Evolutionary conservation across 2,797 vertebrate species (phyloP).

Genomic region (Enteromius fasciolatus): DNA sequence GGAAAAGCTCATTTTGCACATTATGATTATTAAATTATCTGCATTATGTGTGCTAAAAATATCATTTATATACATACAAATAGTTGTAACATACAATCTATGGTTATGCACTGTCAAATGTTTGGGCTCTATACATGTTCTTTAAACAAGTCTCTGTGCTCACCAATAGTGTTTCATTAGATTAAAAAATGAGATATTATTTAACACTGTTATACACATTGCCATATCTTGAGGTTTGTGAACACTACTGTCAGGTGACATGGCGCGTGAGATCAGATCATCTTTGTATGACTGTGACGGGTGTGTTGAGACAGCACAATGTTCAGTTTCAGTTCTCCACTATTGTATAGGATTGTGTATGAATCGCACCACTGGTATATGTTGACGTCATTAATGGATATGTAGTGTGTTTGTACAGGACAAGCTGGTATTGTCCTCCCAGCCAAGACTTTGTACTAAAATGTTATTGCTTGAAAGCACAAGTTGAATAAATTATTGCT

Average conservation of each 20-base stretch:
- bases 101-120: background rate
- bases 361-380: background rate
- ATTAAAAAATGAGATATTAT: too few relatives aligned
- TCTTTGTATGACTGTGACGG: background rate
- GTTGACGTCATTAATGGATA: background rate
- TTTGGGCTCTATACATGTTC: background rate
- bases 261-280: background rate
- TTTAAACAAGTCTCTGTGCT: background rate
- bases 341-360: background rate
- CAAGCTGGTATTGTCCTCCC: slow-evolving; percentile 67
- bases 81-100: background rate
- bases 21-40: background rate
- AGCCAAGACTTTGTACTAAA: slow-evolving; percentile 19
- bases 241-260: background rate
- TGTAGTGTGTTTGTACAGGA: slow-evolving; percentile 1
- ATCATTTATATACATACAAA: background rate
- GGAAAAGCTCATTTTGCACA: slow-evolving; percentile 4
- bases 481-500: slow-evolving; percentile 56
- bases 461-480: slow-evolving; percentile 53
- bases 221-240: background rate
- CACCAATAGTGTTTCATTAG: background rate
- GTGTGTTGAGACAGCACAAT: background rate
- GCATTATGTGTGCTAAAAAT: background rate
- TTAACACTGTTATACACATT: background rate
- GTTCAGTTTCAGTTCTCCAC: background rate